These are phyloP conservation scores for Gephyroberyx darwinii DNA, from an alignment of 2,797 vertebrate species.

Conservation along the genomic window DNA sequence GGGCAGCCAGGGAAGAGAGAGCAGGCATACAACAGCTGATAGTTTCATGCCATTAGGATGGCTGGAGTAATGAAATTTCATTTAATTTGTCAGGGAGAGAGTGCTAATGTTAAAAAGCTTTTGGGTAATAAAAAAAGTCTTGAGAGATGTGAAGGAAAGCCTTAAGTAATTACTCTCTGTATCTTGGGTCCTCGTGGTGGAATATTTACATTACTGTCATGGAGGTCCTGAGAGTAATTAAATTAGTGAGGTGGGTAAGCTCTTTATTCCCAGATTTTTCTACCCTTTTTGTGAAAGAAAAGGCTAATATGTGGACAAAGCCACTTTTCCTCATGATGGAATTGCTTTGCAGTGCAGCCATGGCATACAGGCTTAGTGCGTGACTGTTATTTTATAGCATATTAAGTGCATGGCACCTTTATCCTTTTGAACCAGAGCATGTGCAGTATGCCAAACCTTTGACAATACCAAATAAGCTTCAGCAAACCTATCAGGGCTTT, in stretches of 20 bases:
- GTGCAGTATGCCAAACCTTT: slow-evolving; percentile 56
- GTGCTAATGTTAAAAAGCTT: slow-evolving; percentile 99
- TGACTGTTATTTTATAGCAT: slow-evolving; percentile 68
- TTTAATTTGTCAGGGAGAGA: slow-evolving; percentile 99
- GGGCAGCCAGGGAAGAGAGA: slow-evolving; percentile 83
- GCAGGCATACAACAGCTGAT: slow-evolving; percentile 86
- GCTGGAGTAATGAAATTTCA: slow-evolving; percentile 99
- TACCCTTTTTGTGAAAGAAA: slow-evolving; percentile 71
- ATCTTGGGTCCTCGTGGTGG: slow-evolving; percentile 90
- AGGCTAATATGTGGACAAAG: slow-evolving; percentile 79
- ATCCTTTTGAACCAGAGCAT: slow-evolving; percentile 60
- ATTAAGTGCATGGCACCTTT: slow-evolving; percentile 69
- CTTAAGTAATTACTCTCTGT: slow-evolving; percentile 98
- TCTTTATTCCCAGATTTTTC: slow-evolving; percentile 86
- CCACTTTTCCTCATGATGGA: slow-evolving; percentile 77
- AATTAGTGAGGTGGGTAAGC: slow-evolving; percentile 92
- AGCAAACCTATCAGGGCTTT: slow-evolving; percentile 37
- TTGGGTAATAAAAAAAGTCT: slow-evolving; percentile 86
- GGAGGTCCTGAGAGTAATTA: slow-evolving; percentile 92
- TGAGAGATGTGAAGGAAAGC: slow-evolving; percentile 92
- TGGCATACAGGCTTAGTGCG: slow-evolving; percentile 63
- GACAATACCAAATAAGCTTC: slow-evolving; percentile 51
- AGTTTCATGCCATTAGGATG: slow-evolving; percentile 96
- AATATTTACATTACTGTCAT: slow-evolving; percentile 99
- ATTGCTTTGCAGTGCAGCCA: slow-evolving; percentile 68